Evolutionary conservation across 2,888 invertebrate species (phyloP).

Genomic region (Drosophila rellima): DNA sequence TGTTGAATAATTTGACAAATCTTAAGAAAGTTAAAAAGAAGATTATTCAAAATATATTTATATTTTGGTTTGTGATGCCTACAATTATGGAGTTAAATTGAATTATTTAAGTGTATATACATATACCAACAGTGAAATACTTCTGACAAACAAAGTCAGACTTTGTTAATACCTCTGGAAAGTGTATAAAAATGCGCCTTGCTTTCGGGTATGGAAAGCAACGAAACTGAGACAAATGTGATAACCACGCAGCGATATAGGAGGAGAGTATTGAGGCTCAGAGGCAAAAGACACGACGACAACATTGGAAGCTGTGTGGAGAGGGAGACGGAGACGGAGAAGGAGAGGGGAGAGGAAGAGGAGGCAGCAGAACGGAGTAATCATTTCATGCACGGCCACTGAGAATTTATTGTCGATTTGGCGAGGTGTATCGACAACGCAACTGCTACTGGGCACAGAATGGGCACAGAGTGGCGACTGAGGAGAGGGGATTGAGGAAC

Average conservation of each 20-base stretch:
- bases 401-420: conserved; percentile 85
- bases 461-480: conserved; percentile 7
- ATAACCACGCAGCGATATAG: conserved; percentile 82
- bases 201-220: conserved; percentile 39
- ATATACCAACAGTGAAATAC: too few species aligned
- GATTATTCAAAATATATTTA: too few species aligned
- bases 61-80: too few species aligned
- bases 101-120: too few species aligned
- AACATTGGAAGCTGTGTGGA: conserved; percentile 10
- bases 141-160: neutral
- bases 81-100: too few species aligned
- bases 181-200: conserved; percentile 17
- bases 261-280: conserved; percentile 51
- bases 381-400: conserved; percentile 72
- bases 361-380: conserved; percentile 16
- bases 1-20: too few species aligned
- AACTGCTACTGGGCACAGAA: conserved; percentile 86
- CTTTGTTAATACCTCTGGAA: conserved; percentile 2
- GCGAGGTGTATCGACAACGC: conserved; percentile 85
- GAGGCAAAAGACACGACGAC: conserved; percentile 67
- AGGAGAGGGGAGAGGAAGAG: neutral
- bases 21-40: too few species aligned
- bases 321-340: neutral
- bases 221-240: conserved; percentile 81
- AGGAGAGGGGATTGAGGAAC: neutral